Evolutionary conservation across 2,797 vertebrate species (phyloP), one percentile per base, ranked within the genome.

Genomic region (Mus spretus): DNA sequence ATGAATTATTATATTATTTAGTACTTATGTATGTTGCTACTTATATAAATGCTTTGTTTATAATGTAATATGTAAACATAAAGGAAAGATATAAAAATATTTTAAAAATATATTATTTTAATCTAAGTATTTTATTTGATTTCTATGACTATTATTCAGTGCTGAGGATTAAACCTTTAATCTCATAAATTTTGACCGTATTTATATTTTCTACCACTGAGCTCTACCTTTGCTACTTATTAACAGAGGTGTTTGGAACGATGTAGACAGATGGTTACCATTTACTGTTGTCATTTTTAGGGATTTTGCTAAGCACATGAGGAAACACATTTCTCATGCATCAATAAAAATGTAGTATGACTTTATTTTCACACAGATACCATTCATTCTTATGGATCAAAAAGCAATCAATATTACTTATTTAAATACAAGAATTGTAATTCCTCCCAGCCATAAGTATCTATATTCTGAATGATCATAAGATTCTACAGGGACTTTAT

Each of bases 391-490:
- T 86, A 37, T 13, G 11, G 74, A 34, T 96, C 24, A 90, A 81
- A 92, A 83, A 47, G 34, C 78, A 84, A 19, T 96, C 72, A 57
- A 12, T 85, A 17, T 95, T 90, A 88, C 50, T 94, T 93, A 89
- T 40, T 57, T 59, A 91, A 90, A 67, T 19, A 13, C 6, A 28
- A 34, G 70, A n/a, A 15, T 70, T 90, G 22, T 11, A 92, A 7
- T 94, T 40, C 83, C 24, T 75, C 17, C 65, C 57, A 92, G 70
- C 14, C 57, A 37, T 77, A 34, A 86, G 40, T 93, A 37, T 70
- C 63, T 24, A 13, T 90, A 90, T 94, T 96, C 95, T 92, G 90
- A 85, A 87, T 31, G 86, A 80, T n/a, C 86, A 44, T 92, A 61
- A 63, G 79, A 88, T 53, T 53, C 34, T 63, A 61, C n/a, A 93